These are phyloP conservation scores for Rhea americana DNA, from an alignment of 2,113 vertebrate genomes.

Conservation along the genomic window DNA sequence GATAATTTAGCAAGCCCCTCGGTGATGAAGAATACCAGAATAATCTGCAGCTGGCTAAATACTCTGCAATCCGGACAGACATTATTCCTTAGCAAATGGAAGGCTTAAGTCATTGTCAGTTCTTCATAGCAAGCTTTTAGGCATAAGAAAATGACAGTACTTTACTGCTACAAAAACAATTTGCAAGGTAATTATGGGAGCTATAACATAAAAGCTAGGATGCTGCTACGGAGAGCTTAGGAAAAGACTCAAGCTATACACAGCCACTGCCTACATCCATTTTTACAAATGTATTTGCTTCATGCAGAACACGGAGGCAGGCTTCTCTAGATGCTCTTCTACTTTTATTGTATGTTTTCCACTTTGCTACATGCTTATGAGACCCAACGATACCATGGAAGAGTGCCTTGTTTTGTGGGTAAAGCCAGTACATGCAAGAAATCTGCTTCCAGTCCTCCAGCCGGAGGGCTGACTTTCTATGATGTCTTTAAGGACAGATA, in stretches of 20 bases:
- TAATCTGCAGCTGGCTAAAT: neutral
- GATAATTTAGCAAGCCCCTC: neutral
- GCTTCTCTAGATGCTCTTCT: neutral
- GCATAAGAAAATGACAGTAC: neutral
- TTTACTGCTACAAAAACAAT: neutral
- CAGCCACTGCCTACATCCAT: neutral
- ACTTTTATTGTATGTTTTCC: neutral
- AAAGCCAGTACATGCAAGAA: neutral
- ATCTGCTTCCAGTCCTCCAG: neutral
- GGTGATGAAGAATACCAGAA: neutral
- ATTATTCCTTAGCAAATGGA: neutral
- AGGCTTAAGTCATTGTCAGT: neutral
- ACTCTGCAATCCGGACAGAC: neutral
- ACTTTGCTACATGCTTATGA: fast-evolving
- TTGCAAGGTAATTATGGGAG: neutral
- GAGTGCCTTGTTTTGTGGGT: fast-evolving
- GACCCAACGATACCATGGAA: neutral
- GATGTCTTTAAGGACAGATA: neutral
- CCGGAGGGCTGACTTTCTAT: neutral
- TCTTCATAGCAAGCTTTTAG: neutral
- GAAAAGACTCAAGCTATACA: neutral
- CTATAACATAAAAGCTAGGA: neutral
- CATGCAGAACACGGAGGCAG: neutral
- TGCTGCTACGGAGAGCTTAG: neutral
- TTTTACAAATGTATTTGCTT: neutral